A percentile compares a stretch with the other conserved stretches of the same genome.
phyloP scores from a whole-genome alignment of 1,140 invertebrate species.

The Chionoecetes opilio region DNA sequence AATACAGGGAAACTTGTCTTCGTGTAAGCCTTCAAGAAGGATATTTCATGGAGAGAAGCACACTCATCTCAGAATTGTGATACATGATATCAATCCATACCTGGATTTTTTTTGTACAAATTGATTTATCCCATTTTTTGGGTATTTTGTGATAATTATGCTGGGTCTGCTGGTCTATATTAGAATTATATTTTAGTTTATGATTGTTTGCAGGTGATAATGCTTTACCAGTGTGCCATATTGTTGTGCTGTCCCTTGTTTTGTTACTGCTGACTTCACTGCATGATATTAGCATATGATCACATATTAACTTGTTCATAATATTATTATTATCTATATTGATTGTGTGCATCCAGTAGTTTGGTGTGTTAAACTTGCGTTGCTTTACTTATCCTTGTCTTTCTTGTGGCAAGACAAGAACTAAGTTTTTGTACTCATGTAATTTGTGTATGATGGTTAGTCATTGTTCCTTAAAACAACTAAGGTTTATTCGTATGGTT shows the following conservation, averaged over 20 bases:
- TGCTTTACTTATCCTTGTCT: background rate
- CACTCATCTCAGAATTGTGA: slow-evolving; percentile 43
- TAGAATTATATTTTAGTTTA: slow-evolving; percentile 1
- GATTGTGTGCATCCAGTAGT: background rate
- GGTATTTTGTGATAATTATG: background rate
- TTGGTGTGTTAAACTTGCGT: background rate
- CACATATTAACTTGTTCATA: background rate
- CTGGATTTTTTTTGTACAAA: background rate
- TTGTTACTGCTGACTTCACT: background rate
- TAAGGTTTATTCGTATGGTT: background rate
- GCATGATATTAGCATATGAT: background rate
- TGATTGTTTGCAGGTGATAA: background rate
- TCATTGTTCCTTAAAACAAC: background rate
- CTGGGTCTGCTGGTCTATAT: background rate
- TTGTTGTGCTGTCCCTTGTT: background rate
- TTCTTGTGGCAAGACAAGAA: background rate
- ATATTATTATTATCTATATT: background rate
- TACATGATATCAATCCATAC: background rate
- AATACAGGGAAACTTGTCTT: background rate
- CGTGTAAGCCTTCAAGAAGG: background rate
- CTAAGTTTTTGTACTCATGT: background rate
- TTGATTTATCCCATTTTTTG: background rate
- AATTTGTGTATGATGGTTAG: background rate
- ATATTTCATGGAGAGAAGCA: background rate
- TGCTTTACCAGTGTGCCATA: background rate